Evolutionary conservation across 2,113 vertebrate genomes (phyloP).

Genomic region (Brevimyrus niger): DNA sequence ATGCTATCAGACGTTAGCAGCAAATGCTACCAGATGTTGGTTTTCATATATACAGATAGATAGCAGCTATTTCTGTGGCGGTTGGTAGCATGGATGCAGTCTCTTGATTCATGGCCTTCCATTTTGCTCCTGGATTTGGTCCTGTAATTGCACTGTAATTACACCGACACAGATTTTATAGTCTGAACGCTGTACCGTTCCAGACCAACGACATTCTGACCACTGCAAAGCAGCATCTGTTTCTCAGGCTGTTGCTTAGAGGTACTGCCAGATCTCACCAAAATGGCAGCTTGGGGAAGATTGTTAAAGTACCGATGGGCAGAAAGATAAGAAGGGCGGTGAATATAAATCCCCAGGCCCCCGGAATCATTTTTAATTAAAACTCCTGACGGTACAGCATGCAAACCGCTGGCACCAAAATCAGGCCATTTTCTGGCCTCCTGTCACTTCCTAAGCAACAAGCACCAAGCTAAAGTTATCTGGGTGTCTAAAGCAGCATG

Average conservation of each 20-base stretch:
- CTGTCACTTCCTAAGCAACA: background rate
- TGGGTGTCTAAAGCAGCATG: background rate
- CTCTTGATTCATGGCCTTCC: background rate
- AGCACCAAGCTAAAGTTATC: background rate
- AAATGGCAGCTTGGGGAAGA: background rate
- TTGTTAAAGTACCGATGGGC: background rate
- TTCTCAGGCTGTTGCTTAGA: background rate
- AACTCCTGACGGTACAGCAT: background rate
- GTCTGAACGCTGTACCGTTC: background rate
- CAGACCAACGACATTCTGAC: constrained; percentile 1
- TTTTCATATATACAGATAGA: background rate
- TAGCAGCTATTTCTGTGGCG: background rate
- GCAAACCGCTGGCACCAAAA: background rate
- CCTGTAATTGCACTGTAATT: background rate
- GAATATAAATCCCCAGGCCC: background rate
- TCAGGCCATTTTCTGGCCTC: background rate
- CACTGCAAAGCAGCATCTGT: background rate
- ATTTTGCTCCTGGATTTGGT: background rate
- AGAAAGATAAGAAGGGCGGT: background rate
- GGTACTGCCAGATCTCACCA: background rate
- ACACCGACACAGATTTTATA: background rate
- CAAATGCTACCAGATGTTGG: background rate
- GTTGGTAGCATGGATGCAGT: background rate
- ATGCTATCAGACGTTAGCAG: background rate
- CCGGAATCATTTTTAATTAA: background rate